A percentile compares a stretch with the other conserved stretches of the same genome.
Evolutionary conservation across 2,113 vertebrate genomes (phyloP).

Genomic region (Protobothrops mucrosquamatus): DNA sequence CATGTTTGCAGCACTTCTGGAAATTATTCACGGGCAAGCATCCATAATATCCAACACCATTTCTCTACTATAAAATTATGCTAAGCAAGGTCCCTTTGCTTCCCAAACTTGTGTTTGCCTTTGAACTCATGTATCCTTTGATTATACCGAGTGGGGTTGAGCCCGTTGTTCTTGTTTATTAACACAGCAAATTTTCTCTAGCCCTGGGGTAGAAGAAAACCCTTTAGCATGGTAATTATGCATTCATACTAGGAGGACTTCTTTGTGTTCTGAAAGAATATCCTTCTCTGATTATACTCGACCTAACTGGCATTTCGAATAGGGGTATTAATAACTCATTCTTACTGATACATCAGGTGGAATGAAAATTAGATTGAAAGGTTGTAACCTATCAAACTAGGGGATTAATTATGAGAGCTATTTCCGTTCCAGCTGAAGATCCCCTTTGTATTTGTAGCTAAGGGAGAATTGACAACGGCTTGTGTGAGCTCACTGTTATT

Average conservation of each 20-base stretch:
- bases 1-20: constrained; percentile 27
- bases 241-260: constrained; percentile 58
- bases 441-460: constrained; percentile 1
- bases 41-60: constrained; percentile 22
- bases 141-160: constrained; percentile 57
- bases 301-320: constrained; percentile 65
- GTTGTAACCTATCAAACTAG: constrained; percentile 60
- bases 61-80: constrained; percentile 62
- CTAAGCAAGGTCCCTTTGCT: constrained; percentile 52
- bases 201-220: constrained; percentile 57
- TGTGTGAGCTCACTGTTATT: constrained; percentile 11
- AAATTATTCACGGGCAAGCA: constrained; percentile 52
- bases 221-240: constrained; percentile 61
- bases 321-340: constrained; percentile 69
- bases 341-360: constrained; percentile 60
- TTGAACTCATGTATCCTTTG: constrained; percentile 61
- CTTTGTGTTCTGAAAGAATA: constrained; percentile 70
- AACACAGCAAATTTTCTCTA: constrained; percentile 47
- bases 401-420: constrained; percentile 58
- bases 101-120: constrained; percentile 52
- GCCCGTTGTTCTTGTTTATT: constrained; percentile 63
- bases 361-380: constrained; percentile 66
- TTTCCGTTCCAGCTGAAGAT: constrained; percentile 13
- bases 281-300: constrained; percentile 65
- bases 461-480: not conserved